phyloP scores from a whole-genome alignment of 2,888 invertebrate genomes.

The Drosophila nr. fundita region DNA sequence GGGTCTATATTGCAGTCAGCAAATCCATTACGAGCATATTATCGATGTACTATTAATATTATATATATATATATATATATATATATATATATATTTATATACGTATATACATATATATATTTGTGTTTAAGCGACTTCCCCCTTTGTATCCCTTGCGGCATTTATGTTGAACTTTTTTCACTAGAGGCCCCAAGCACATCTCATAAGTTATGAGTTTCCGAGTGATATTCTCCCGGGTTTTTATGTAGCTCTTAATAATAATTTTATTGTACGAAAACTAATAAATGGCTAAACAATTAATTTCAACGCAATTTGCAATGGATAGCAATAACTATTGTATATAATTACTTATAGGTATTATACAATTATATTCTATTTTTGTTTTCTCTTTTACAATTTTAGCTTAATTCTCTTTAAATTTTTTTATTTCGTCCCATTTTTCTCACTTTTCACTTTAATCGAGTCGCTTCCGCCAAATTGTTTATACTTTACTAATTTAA shows the following conservation, averaged over 20 bases:
- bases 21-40: slow-evolving; percentile 64
- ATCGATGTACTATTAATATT: slow-evolving; percentile 64
- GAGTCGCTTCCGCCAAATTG: slow-evolving; percentile 4
- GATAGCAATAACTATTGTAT: slow-evolving; percentile 9
- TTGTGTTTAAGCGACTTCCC: slow-evolving; percentile 49
- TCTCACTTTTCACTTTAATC: background rate
- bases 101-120: slow-evolving; percentile 18
- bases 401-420: background rate
- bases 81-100: slow-evolving; percentile 20
- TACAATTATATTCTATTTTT: background rate
- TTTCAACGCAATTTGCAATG: background rate
- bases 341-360: slow-evolving; percentile 1
- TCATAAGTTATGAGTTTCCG: slow-evolving; percentile 61
- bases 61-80: slow-evolving; percentile 19
- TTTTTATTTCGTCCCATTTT: background rate
- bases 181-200: slow-evolving; percentile 49
- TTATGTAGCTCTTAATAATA: slow-evolving; percentile 72
- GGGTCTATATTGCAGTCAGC: slow-evolving; percentile 39
- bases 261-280: slow-evolving; percentile 48
- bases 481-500: slow-evolving; percentile 5
- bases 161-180: slow-evolving; percentile 56
- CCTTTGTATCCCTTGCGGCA: slow-evolving; percentile 53
- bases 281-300: slow-evolving; percentile 49
- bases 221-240: slow-evolving; percentile 64
- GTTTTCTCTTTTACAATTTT: background rate